Conservation (phyloP, 35 echinoderm and acorn worm species). For the Heliocidaris tuberculata region DNA sequence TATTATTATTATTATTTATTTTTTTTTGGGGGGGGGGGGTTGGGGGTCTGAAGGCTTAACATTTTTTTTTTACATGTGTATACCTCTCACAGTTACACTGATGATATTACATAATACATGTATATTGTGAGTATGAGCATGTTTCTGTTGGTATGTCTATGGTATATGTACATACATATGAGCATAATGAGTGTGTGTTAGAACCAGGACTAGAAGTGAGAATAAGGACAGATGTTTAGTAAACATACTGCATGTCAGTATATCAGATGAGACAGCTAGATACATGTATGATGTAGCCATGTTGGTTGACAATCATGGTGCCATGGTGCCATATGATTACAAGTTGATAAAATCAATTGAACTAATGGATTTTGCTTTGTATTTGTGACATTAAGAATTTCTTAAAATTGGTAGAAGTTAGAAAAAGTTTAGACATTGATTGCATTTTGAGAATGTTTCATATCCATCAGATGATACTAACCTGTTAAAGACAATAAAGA, state of each 20-base stretch:
- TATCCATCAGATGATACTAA: too few species aligned
- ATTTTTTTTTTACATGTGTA: not conserved
- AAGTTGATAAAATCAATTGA: not conserved
- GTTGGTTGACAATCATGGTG: not conserved
- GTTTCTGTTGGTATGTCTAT: too few species aligned
- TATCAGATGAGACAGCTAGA: not conserved
- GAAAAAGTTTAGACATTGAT: not conserved
- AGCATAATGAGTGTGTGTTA: not conserved
- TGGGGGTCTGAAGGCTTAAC: not conserved
- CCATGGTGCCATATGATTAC: not conserved
- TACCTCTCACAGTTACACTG: not conserved
- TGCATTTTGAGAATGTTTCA: too few species aligned
- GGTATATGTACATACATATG: not conserved
- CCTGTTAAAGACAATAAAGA: too few species aligned
- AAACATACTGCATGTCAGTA: not conserved
- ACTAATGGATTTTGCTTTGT: not conserved
- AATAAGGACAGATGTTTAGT: not conserved
- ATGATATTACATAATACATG: not conserved
- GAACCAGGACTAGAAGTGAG: not conserved
- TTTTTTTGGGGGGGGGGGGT: too few species aligned
- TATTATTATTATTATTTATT: too few species aligned
- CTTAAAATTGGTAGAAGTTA: not conserved
- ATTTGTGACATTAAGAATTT: not conserved
- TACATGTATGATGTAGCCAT: not conserved
- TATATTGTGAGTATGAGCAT: not conserved